These are phyloP conservation scores for Prosapia bicincta DNA, from an alignment of 2,888 invertebrate species.

Conservation along the genomic window DNA sequence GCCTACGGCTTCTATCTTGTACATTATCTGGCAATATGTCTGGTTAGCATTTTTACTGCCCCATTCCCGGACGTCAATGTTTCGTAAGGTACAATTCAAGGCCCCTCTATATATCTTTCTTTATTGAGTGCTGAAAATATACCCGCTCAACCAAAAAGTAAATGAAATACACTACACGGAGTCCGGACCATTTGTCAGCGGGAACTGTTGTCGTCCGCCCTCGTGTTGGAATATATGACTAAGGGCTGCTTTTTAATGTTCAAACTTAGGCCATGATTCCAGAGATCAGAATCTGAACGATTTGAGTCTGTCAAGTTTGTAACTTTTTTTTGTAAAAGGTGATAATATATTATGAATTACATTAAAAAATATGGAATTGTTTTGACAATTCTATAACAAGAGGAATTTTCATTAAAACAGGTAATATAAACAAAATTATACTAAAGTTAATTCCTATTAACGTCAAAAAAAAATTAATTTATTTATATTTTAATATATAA, in stretches of 20 bases:
- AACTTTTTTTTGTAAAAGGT: too few relatives aligned
- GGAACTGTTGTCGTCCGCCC: not conserved
- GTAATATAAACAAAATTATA: too few relatives aligned
- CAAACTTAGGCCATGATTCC: not conserved
- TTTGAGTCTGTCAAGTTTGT: not conserved
- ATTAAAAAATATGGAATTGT: too few relatives aligned
- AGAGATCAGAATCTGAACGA: not conserved
- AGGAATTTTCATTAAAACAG: too few relatives aligned
- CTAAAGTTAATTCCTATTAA: too few relatives aligned
- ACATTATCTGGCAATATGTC: constrained; percentile 7
- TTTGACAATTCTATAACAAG: too few relatives aligned
- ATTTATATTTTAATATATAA: too few relatives aligned
- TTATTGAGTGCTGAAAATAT: not conserved
- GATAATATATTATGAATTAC: too few relatives aligned
- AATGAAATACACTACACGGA: not conserved
- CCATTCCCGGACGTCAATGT: constrained; percentile 11
- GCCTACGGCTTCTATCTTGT: not conserved
- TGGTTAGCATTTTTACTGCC: constrained; percentile 30
- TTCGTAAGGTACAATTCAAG: constrained; percentile 3
- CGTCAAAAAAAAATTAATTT: too few relatives aligned
- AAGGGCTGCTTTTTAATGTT: not conserved
- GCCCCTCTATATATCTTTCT: not conserved
- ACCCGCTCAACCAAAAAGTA: not conserved
- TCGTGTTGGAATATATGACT: not conserved
- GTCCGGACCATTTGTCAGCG: not conserved